Base-by-base conservation (phyloP, 2,888 invertebrate genomes). In the Bellardia bayeri region DNA sequence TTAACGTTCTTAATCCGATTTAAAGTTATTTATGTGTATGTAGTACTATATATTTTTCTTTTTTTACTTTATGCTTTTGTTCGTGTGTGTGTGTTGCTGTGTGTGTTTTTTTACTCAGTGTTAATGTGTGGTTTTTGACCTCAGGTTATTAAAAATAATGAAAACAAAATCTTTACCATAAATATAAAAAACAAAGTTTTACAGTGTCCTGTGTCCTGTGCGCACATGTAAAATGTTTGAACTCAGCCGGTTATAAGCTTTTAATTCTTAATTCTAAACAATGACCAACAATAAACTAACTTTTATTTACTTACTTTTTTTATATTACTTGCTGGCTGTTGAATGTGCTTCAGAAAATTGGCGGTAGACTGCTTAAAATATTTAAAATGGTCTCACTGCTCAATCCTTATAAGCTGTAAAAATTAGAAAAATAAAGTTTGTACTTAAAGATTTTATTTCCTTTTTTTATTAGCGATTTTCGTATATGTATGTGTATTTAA, bases 1-100 rank as follows among this genome's bases (percentile, higher is more conserved):
- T 86, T 78, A 82, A 86, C 42, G 14, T 82, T 74, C 68, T 45
- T 78, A 81, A 85, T 66, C 81, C 81, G 66, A 85, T 81, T 85
- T 72, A 72, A 76, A 76, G 40, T 72, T 76, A 85, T 72, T 81
- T 72, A 64, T 78, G 42, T 74, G 16, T 56, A 11, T 42, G 14
- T 64, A 69, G 6, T 16, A 16, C 16, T 58, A 66, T 78, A 42
- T 13, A 14, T n/a, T 13, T 14, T 33, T 68, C 51, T 58, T 78
- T n/a, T n/a, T n/a, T n/a, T n/a, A n/a, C n/a, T n/a, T n/a, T n/a
- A n/a, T n/a, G n/a, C 9, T 30, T 63, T n/a, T 75, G 23, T 49
- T 7, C 8, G 13, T 72, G 51, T 33, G 42, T 45, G 45, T 45
- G 3, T 14, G 33, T n/a, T 14, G n/a, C 33, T 13, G 14, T 1